Conservation (phyloP, 2,888 invertebrate species). For the Silvanus unidentatus region DNA sequence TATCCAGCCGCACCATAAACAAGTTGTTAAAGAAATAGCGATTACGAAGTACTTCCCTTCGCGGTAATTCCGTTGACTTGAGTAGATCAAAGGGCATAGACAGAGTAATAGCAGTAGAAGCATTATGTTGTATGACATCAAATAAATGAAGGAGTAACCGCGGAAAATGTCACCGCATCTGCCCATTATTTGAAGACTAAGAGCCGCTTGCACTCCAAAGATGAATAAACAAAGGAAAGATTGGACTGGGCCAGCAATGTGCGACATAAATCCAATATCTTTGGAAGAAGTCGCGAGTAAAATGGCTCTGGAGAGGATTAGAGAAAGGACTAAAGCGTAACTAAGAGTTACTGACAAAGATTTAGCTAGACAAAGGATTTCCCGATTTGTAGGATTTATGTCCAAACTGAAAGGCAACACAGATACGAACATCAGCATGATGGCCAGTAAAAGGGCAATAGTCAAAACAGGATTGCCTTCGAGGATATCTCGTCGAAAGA, state of each 20-base stretch:
- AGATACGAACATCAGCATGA: conserved; percentile 49
- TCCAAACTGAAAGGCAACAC: conserved; percentile 51
- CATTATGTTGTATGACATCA: conserved; percentile 58
- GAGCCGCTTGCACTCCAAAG: conserved; percentile 54
- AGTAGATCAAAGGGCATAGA: conserved; percentile 56
- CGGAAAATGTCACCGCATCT: conserved; percentile 49
- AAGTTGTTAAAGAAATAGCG: conserved; percentile 50
- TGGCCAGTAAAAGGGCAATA: conserved; percentile 46
- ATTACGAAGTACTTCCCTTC: conserved; percentile 57
- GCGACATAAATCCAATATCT: conserved; percentile 62
- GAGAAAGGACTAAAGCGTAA: conserved; percentile 58
- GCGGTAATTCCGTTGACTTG: conserved; percentile 61
- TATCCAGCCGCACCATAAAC: conserved; percentile 59
- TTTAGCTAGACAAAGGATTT: conserved; percentile 52
- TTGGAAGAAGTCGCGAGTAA: conserved; percentile 61
- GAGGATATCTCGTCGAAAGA: conserved; percentile 58
- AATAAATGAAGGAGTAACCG: conserved; percentile 47
- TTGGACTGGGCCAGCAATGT: conserved; percentile 65
- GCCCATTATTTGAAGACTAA: conserved; percentile 48
- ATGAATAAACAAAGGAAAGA: conserved; percentile 59
- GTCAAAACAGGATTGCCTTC: conserved; percentile 61
- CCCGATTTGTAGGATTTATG: conserved; percentile 16
- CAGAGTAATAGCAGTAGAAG: conserved; percentile 53
- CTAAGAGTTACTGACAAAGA: conserved; percentile 55
- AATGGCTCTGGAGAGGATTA: conserved; percentile 58